Evolutionary conservation across 2,113 vertebrate genomes (phyloP), one percentile per base, ranked within the genome.

Genomic region (Megatriorchis doriae): DNA sequence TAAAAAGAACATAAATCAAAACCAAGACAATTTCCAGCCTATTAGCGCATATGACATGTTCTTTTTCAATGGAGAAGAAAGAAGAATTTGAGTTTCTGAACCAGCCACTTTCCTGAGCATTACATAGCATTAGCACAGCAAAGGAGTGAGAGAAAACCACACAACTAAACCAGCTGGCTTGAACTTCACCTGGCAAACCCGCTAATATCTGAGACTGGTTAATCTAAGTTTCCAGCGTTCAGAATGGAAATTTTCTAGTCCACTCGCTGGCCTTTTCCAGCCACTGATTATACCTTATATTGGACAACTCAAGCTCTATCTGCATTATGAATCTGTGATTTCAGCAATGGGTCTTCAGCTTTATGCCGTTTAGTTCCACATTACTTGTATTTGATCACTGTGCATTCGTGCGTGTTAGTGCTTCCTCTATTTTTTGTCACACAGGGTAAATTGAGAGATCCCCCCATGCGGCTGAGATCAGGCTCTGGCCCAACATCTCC

Each of bases 361-460:
- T 48, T 27, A 16, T 11, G 15, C 5, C 4, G 0, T 48, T 91
- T 52, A 9, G 26, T n/a, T 52, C 23, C 36, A 11, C 19, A 1
- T 42, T 16, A 4, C 36, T 45, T 0, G 0, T 38, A 9, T 70
- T 45, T 23, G 36, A 67, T 38, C 43, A 11, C 58, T 25, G 21
- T 47, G 72, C 52, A 7, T 5, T 56, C 0, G 2, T 31, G 56
- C 6, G 0, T 22, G 34, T 22, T 61, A 23, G 7, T 3, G 10
- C 32, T 50, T 48, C 67, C 63, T 70, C 34, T 34, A 1, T 22
- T 55, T 81, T 74, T 45, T 77, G 63, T 58, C 73, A 88, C 0
- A 0, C 3, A 2, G 92, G 48, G 36, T 34, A 21, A 73, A 34
- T 6, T 10, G 58, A 77, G 71, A 65, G 34, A 68, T n/a, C 12